These are phyloP conservation scores for Emberiza fucata DNA, from an alignment of 2,113 vertebrate species.

Conservation along the genomic window DNA sequence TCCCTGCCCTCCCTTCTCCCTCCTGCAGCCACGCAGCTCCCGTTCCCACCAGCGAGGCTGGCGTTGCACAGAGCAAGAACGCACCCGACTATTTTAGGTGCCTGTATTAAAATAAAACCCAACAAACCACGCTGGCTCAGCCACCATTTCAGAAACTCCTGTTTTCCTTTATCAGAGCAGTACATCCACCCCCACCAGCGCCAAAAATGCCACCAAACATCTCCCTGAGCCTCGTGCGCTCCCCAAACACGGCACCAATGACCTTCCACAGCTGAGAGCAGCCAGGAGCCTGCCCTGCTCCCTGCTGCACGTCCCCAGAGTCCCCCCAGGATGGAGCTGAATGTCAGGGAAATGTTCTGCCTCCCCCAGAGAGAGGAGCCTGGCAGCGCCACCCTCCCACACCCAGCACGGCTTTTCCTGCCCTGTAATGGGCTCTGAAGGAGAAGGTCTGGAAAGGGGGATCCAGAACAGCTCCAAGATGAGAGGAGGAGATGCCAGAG, in stretches of 20 bases:
- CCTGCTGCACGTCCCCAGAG: rapidly evolving
- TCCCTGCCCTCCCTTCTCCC: background rate
- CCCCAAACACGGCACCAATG: rapidly evolving
- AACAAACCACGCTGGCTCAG: background rate
- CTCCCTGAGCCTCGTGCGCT: background rate
- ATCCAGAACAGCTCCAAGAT: constrained; percentile 6
- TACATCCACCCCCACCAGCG: rapidly evolving
- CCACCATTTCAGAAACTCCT: background rate
- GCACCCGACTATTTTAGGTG: background rate
- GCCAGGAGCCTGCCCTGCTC: background rate
- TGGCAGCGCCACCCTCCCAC: background rate
- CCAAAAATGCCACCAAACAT: background rate
- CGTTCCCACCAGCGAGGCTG: background rate
- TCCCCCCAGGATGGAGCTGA: rapidly evolving
- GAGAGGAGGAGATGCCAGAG: constrained; percentile 55
- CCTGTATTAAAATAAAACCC: background rate
- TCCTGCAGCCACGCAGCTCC: background rate
- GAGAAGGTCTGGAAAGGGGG: constrained; percentile 35
- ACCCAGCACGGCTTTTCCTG: background rate
- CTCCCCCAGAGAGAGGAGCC: background rate
- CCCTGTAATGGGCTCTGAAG: background rate
- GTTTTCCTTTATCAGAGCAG: background rate
- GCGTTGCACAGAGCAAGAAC: background rate
- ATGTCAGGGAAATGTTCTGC: rapidly evolving
- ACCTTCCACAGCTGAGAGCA: background rate